These are phyloP conservation scores for Amblyornis subalaris DNA, from an alignment of 2,113 vertebrate genomes.

Conservation along the genomic window DNA sequence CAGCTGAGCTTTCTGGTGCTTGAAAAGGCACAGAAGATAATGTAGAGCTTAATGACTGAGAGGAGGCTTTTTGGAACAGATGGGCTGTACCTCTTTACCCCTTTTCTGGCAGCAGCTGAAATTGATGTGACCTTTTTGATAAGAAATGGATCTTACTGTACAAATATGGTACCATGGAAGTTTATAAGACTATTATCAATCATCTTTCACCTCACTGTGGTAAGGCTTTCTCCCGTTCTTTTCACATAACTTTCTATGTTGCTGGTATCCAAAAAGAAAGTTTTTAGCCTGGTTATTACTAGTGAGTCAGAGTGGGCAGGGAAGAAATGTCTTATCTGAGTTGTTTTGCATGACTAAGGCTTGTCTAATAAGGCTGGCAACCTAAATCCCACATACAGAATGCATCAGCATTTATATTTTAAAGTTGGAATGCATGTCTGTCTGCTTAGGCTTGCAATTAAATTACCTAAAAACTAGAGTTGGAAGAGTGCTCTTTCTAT, in stretches of 20 bases:
- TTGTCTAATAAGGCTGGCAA: conserved; percentile 34
- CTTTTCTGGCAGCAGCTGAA: neutral
- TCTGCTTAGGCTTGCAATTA: neutral
- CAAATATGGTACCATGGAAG: neutral
- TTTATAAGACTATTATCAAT: neutral
- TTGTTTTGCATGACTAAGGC: conserved; percentile 12
- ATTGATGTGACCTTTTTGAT: neutral
- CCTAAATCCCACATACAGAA: neutral
- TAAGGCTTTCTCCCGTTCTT: neutral
- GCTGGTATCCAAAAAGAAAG: neutral
- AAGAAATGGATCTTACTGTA: neutral
- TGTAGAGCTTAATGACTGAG: neutral
- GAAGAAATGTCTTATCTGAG: neutral
- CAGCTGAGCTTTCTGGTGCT: neutral
- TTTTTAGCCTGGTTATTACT: neutral
- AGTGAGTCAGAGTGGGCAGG: neutral
- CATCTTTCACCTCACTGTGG: neutral
- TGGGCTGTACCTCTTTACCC: neutral
- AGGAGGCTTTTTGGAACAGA: neutral
- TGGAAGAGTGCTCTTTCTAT: neutral
- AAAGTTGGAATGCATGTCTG: neutral
- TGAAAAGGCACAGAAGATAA: neutral
- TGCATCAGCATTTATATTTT: conserved; percentile 25
- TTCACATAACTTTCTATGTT: neutral
- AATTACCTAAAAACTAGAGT: neutral